phyloP scores from a whole-genome alignment of 2,797 vertebrate genomes.

The Thamnophis elegans region DNA sequence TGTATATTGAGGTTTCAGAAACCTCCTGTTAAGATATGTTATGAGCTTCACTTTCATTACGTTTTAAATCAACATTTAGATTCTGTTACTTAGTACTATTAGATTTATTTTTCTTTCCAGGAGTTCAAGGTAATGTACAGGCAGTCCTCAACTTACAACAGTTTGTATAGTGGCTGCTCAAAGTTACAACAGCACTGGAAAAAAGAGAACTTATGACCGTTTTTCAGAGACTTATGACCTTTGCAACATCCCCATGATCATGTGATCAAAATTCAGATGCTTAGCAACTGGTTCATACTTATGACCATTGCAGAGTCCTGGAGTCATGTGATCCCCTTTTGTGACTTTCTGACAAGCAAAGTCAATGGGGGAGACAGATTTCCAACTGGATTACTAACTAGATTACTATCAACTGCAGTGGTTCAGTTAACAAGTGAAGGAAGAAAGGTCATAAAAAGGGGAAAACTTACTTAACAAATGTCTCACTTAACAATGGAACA shows the following conservation, averaged over 20 bases:
- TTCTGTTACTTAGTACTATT: background rate
- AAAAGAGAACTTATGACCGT: background rate
- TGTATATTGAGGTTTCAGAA: background rate
- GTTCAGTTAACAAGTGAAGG: too few species aligned
- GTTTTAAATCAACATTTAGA: background rate
- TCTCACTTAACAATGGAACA: too few species aligned
- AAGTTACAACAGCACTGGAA: background rate
- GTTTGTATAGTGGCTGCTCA: background rate
- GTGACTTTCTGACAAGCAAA: too few species aligned
- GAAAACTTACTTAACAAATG: too few species aligned
- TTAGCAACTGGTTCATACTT: too few species aligned
- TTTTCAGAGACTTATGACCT: background rate
- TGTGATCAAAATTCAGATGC: too few species aligned
- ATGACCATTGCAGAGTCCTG: too few species aligned
- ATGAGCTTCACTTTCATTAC: background rate
- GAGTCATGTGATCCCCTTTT: too few species aligned
- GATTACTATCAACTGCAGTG: too few species aligned
- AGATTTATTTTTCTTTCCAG: background rate
- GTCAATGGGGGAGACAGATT: too few species aligned
- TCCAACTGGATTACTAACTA: too few species aligned
- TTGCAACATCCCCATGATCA: background rate
- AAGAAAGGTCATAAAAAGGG: too few species aligned
- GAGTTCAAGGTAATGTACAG: background rate
- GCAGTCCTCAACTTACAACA: background rate
- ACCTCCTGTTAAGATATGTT: background rate